phyloP scores from a whole-genome alignment of 2,797 vertebrate genomes.

The Hoplostethus atlanticus region DNA sequence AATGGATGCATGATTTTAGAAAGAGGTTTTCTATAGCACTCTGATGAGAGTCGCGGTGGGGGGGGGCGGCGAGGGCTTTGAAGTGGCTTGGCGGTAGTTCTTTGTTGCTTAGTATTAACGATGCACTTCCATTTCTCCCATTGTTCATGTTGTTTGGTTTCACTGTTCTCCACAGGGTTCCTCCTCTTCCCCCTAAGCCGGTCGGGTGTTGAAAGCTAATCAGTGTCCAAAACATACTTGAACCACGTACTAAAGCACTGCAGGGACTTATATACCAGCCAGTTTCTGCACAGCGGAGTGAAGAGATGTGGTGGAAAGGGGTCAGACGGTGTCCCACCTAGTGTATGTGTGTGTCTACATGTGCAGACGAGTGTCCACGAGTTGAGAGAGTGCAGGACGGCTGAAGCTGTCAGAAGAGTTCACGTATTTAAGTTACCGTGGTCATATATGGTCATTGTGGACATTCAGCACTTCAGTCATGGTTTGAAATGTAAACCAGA shows the following conservation, averaged over 20 bases:
- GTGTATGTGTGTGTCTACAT: constrained; percentile 15
- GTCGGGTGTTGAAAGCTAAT: constrained; percentile 12
- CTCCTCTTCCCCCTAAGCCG: background rate
- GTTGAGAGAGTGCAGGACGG: constrained; percentile 65
- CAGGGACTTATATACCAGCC: background rate
- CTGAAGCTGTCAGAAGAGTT: constrained; percentile 41
- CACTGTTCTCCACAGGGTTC: background rate
- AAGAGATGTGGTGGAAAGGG: constrained; percentile 18
- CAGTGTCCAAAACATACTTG: constrained; percentile 19
- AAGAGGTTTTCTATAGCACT: background rate
- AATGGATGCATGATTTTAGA: background rate
- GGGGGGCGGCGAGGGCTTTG: background rate
- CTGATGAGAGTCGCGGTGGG: constrained; percentile 4
- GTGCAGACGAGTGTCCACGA: constrained; percentile 37
- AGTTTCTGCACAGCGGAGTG: constrained; percentile 32
- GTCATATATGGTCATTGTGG: constrained; percentile 73
- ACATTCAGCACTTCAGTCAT: constrained; percentile 57
- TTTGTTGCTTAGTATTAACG: constrained; percentile 9
- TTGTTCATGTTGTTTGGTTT: background rate
- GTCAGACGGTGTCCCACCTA: constrained; percentile 33
- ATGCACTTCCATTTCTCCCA: background rate
- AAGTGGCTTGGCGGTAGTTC: background rate
- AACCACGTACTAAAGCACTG: constrained; percentile 8
- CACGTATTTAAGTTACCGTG: constrained; percentile 31
- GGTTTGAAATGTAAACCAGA: constrained; percentile 70